These are phyloP conservation scores for Pilophorus perplexus DNA, from an alignment of 2,888 invertebrate genomes.

Conservation along the genomic window DNA sequence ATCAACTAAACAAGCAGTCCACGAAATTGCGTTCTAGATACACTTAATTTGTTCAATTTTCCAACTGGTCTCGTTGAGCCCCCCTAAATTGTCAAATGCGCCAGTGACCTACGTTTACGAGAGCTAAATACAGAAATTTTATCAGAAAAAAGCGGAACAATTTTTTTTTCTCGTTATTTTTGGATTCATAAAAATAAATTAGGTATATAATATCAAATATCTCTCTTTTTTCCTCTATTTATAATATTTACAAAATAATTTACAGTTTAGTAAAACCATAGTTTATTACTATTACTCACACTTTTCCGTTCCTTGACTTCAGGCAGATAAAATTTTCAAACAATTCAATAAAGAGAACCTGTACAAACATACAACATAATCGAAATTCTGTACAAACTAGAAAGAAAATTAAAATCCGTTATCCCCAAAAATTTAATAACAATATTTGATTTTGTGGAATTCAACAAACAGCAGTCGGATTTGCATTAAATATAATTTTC, in stretches of 20 bases:
- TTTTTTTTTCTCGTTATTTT: too few relatives aligned
- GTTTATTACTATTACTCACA: constrained; percentile 39
- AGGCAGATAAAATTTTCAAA: constrained; percentile 43
- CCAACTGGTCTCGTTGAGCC: too few relatives aligned
- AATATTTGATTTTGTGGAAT: constrained; percentile 10
- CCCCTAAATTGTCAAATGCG: too few relatives aligned
- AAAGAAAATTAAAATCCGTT: not conserved
- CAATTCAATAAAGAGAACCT: constrained; percentile 45
- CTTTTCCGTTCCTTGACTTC: constrained; percentile 37
- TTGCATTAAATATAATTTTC: too few relatives aligned
- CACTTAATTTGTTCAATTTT: too few relatives aligned
- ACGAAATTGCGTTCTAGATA: too few relatives aligned
- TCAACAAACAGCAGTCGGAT: constrained; percentile 15
- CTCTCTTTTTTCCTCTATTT: constrained; percentile 29
- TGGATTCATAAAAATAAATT: constrained; percentile 41
- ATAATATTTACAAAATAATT: constrained; percentile 44
- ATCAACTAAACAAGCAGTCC: too few relatives aligned
- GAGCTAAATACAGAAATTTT: constrained; percentile 6
- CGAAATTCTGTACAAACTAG: constrained; percentile 40
- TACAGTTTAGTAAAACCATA: constrained; percentile 43
- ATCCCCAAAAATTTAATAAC: not conserved
- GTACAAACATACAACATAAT: constrained; percentile 45
- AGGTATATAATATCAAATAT: constrained; percentile 37
- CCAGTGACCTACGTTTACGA: constrained; percentile 20
- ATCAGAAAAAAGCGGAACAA: constrained; percentile 25